These are phyloP conservation scores for Drosophila rellima DNA, from an alignment of 2,888 invertebrate genomes.

Conservation along the genomic window DNA sequence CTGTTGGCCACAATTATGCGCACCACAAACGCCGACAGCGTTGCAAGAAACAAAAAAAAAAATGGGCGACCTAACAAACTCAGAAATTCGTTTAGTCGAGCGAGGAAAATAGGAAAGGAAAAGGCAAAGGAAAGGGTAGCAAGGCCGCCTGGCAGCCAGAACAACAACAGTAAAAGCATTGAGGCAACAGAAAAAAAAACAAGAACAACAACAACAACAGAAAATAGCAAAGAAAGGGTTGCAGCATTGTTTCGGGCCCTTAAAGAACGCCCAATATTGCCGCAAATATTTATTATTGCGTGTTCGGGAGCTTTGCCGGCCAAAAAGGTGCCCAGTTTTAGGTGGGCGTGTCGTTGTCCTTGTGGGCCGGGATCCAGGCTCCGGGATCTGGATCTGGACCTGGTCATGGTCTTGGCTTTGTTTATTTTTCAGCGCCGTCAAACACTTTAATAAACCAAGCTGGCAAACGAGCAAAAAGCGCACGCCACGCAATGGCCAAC, in stretches of 20 bases:
- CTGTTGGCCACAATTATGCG: constrained; percentile 69
- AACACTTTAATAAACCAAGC: constrained; percentile 70
- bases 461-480: constrained; percentile 55
- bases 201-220: constrained; percentile 4
- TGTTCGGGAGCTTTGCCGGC: constrained; percentile 42
- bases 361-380: constrained; percentile 11
- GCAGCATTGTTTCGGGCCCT: constrained; percentile 15
- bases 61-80: constrained; percentile 55
- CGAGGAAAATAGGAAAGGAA: constrained; percentile 4
- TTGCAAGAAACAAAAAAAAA: constrained; percentile 27
- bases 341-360: constrained; percentile 8
- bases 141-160: neutral
- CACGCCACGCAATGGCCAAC: constrained; percentile 54
- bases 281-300: constrained; percentile 77
- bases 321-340: constrained; percentile 21
- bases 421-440: constrained; percentile 51
- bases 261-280: constrained; percentile 56
- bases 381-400: constrained; percentile 13
- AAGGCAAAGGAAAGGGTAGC: neutral
- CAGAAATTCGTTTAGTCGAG: constrained; percentile 65
- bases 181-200: constrained; percentile 3
- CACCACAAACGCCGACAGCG: constrained; percentile 66
- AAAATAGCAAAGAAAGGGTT: constrained; percentile 14
- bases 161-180: constrained; percentile 28
- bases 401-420: constrained; percentile 30